Base-by-base conservation (phyloP, 2,113 vertebrate genomes). In the Ammospiza caudacuta region DNA sequence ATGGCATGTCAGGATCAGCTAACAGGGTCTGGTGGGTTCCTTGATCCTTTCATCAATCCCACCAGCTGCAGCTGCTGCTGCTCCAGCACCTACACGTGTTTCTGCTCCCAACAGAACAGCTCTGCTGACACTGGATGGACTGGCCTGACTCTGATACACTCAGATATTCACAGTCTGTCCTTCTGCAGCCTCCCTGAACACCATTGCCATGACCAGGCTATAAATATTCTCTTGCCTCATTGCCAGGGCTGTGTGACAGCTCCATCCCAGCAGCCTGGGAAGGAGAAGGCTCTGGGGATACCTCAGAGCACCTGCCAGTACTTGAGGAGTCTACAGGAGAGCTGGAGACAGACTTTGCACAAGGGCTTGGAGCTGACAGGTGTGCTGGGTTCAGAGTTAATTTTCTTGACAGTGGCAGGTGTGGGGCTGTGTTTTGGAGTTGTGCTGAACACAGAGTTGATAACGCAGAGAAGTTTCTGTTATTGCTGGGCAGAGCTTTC, bases 61-160 rank as follows among this genome's bases (percentile, higher is more conserved):
- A 1, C 2, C 14, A 18, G n/a, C 31, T 3, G 11, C 57, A n/a
- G 20, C 11, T 10, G 3, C 55, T 20, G 47, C 39, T 41, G 52
- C 28, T 54, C 10, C 67, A 51, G 77, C 9, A 41, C 63, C 20
- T 17, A 28, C 51, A 8, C 39, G 0, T 0, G 0, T 12, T 77
- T 62, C 46, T 84, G 5, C 46, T 81, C 52, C 64, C 8, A 3
- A 39, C 78, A 84, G 51, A 74, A 24, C 13, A 12, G 11, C 28
- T 55, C 83, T n/a, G 54, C 35, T 37, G 72, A 9, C 68, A 20
- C 27, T 3, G 61, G 33, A 20, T 12, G 4, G 2, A 14, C 44
- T 14, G 5, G 12, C 19, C 59, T 31, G 22, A 15, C 52, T 63
- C 41, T 63, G 54, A 68, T 5, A 27, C 58, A 33, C 41, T 31